These are phyloP conservation scores for Apodemia hepburni DNA, from an alignment of 2,888 invertebrate genomes.

Conservation along the genomic window DNA sequence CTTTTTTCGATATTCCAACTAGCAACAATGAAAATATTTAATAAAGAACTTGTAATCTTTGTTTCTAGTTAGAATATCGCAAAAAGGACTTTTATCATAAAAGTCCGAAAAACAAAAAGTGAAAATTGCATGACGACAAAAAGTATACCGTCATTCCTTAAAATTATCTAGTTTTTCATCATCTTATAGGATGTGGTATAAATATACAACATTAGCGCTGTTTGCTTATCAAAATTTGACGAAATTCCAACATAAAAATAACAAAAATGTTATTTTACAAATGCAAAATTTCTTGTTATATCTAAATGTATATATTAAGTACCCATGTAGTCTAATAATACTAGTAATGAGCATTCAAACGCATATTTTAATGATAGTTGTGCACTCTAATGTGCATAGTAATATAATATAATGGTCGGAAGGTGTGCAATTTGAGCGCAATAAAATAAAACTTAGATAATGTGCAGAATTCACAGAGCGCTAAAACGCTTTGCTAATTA, in stretches of 20 bases:
- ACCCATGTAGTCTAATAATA: background rate
- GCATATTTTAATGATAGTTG: constrained; percentile 10
- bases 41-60: too few relatives aligned
- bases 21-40: too few relatives aligned
- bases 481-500: constrained; percentile 62
- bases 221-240: too few relatives aligned
- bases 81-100: too few relatives aligned
- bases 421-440: constrained; percentile 35
- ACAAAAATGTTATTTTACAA: background rate
- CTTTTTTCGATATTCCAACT: too few relatives aligned
- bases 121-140: too few relatives aligned
- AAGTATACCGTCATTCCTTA: too few relatives aligned
- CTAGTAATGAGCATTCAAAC: background rate
- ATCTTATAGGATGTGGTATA: too few relatives aligned
- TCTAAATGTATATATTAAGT: background rate
- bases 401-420: constrained; percentile 23
- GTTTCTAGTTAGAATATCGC: too few relatives aligned
- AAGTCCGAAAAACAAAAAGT: too few relatives aligned
- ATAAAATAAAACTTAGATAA: constrained; percentile 41
- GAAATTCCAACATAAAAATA: background rate
- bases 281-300: background rate
- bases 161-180: too few relatives aligned
- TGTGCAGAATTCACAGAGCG: constrained; percentile 37
- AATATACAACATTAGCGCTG: too few relatives aligned
- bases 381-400: constrained; percentile 11